Conservation (phyloP, 2,113 vertebrate species). For the Sebastes schlegelii region DNA sequence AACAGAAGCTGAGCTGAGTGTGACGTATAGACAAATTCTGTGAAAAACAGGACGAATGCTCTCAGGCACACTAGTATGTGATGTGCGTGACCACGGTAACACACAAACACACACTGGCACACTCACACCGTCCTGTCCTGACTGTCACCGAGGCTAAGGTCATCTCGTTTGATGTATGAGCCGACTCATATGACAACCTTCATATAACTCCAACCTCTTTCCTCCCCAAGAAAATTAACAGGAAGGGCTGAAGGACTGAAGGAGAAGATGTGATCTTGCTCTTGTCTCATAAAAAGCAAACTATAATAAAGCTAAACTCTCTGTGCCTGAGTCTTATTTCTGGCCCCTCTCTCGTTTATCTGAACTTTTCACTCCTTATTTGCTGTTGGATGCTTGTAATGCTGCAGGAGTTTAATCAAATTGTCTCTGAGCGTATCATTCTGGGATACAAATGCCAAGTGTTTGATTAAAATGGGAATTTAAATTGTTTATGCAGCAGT, state of each 20-base stretch:
- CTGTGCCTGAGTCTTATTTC: conserved; percentile 4
- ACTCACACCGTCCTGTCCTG: conserved; percentile 58
- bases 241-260: conserved; percentile 65
- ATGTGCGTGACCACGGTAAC: conserved; percentile 15
- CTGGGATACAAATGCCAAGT: not conserved
- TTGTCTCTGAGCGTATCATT: not conserved
- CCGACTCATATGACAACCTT: conserved; percentile 77
- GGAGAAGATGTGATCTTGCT: conserved; percentile 42
- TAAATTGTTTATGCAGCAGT: not conserved
- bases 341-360: conserved; percentile 4
- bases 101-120: conserved; percentile 46
- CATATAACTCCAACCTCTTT: conserved; percentile 76
- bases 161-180: conserved; percentile 77
- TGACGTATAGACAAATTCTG: not conserved
- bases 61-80: not conserved
- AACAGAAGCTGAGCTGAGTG: not conserved
- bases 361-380: not conserved
- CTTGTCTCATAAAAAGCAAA: conserved; percentile 62
- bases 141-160: conserved; percentile 78
- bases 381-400: not conserved
- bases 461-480: not conserved
- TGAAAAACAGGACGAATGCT: not conserved
- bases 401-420: not conserved
- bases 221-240: conserved; percentile 74
- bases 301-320: conserved; percentile 21